These are phyloP conservation scores for Pedionomus torquatus DNA, from an alignment of 2,113 vertebrate genomes.

Conservation along the genomic window DNA sequence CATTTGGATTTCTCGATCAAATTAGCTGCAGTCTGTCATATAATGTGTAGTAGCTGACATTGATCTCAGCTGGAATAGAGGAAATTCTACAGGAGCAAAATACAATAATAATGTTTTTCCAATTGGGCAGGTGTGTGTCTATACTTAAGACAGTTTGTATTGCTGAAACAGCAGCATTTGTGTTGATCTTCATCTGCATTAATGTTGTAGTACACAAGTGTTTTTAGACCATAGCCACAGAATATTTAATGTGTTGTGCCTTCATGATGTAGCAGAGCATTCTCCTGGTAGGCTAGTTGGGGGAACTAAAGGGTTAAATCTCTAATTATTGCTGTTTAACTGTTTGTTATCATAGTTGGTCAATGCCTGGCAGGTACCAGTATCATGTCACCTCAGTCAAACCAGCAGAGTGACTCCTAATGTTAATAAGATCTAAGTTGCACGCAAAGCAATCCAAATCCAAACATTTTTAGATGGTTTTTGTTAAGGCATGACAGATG, in stretches of 20 bases:
- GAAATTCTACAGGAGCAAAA: constrained; percentile 70
- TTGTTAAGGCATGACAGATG: constrained; percentile 92
- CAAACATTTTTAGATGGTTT: constrained; percentile 77
- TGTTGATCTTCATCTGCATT: constrained; percentile 78
- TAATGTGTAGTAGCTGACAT: constrained; percentile 31
- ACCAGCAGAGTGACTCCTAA: constrained; percentile 74
- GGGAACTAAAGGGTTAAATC: constrained; percentile 80
- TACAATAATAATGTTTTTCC: constrained; percentile 55
- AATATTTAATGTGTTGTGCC: constrained; percentile 94
- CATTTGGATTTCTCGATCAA: constrained; percentile 18
- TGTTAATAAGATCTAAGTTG: constrained; percentile 82
- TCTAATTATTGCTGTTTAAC: constrained; percentile 82
- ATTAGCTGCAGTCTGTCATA: constrained; percentile 4
- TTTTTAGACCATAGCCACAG: constrained; percentile 85
- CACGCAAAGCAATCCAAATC: constrained; percentile 86
- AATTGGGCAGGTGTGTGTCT: constrained; percentile 77
- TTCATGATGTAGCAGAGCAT: constrained; percentile 91
- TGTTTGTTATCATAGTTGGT: constrained; percentile 88
- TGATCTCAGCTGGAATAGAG: constrained; percentile 47
- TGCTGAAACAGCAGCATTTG: constrained; percentile 76
- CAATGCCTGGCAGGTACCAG: constrained; percentile 87
- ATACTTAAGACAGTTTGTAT: constrained; percentile 72
- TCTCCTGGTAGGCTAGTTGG: constrained; percentile 84
- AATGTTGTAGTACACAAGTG: constrained; percentile 83
- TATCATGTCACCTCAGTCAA: constrained; percentile 77